Percentiles rank a stretch among this genome's conserved stretches.
These are phyloP conservation scores for Apistogramma diplotaenia DNA, from an alignment of 2,113 vertebrate genomes.

Conservation along the genomic window DNA sequence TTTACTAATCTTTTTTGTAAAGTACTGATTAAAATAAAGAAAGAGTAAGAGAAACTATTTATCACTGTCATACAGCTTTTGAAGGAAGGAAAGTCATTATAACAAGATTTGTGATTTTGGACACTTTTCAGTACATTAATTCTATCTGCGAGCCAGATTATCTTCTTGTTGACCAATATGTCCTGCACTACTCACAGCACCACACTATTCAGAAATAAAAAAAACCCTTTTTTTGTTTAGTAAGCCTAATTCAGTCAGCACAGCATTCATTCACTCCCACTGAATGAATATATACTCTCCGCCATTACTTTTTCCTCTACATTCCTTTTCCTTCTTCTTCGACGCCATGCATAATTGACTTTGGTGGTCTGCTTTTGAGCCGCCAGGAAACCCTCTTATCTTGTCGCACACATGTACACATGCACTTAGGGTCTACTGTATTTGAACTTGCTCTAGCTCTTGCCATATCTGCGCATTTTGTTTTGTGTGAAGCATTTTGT, in stretches of 20 bases:
- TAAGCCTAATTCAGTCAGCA: conserved; percentile 32
- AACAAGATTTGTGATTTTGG: background rate
- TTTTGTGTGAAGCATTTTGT: conserved; percentile 21
- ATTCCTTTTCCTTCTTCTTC: conserved; percentile 16
- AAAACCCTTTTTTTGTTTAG: conserved; percentile 22
- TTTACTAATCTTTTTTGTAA: background rate
- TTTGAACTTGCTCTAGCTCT: background rate
- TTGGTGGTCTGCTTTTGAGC: background rate
- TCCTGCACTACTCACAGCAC: background rate
- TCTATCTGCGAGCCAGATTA: background rate
- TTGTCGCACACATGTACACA: background rate
- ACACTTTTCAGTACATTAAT: conserved; percentile 35
- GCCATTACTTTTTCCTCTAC: conserved; percentile 12
- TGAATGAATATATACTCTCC: background rate
- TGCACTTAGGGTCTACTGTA: background rate
- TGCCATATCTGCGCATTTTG: background rate
- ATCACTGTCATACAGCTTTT: background rate
- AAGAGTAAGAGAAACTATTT: background rate
- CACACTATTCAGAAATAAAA: background rate
- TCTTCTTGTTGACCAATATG: background rate
- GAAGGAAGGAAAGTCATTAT: conserved; percentile 14
- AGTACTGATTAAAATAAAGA: background rate
- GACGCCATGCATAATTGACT: conserved; percentile 16
- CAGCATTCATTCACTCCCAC: conserved; percentile 16
- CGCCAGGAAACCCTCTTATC: background rate